Base-by-base conservation (phyloP, 2,888 invertebrate species). In the Anaspis maculata region DNA sequence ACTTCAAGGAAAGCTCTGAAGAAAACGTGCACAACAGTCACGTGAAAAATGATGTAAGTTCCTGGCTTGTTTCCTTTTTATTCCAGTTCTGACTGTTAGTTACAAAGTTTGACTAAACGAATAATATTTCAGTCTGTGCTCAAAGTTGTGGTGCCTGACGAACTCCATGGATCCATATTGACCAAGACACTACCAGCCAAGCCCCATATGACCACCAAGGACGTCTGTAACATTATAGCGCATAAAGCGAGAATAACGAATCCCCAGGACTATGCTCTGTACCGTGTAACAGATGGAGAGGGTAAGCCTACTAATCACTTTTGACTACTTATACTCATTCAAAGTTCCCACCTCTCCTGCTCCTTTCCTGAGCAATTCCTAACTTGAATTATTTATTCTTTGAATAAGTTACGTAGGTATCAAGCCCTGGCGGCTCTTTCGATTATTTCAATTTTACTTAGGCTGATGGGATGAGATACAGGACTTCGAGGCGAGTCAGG, bases 241-340 rank as follows among this genome's bases (percentile, higher is more conserved):
- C 92, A 94, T 61, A 92, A 94, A 59, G 88, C 92, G 36, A 80
- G 87, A 56, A 90, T 96, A 49, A 94, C 94, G 36, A 96, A 95
- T 68, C 91, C 95, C 11, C 92, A 94, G 66, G 95, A 96, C 65
- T 95, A 92, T 61, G 91, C 89, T 33, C 75, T 96, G 33, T 95
- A 88, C 59, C 83, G 89, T 44, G 69, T 94, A 39, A 83, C 88
- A 34, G 86, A 90, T 57, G 91, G 91, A 49, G 86, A 90, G 74
- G 89, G 89, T 89, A 64, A 58, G 56, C n/a, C 19, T 9, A 9
- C 24, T 7, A 14, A n/a, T n/a, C n/a, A n/a, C n/a, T n/a, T n/a
- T n/a, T n/a, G n/a, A n/a, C n/a, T n/a, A n/a, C n/a, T n/a, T n/a
- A n/a, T n/a, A n/a, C 19, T 2, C 22, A 1, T 9, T 16, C 25